Conservation (phyloP, 2,113 vertebrate genomes). For the Bolborhynchus lineola region DNA sequence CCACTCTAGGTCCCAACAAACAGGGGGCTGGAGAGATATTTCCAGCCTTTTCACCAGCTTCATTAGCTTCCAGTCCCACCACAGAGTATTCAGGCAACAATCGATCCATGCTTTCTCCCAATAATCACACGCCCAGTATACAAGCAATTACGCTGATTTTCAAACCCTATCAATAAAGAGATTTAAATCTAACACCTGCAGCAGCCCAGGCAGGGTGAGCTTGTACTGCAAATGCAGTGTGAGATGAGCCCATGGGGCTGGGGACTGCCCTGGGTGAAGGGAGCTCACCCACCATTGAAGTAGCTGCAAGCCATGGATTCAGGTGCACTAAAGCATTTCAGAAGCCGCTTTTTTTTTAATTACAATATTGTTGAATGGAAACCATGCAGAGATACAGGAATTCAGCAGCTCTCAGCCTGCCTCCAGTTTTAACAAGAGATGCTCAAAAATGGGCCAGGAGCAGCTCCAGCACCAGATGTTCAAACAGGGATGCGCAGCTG, state of each 20-base stretch:
- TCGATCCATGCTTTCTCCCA: neutral
- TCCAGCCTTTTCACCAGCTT: neutral
- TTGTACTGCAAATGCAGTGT: rapidly evolving
- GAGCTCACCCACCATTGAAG: rapidly evolving
- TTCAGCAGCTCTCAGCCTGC: neutral
- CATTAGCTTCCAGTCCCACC: neutral
- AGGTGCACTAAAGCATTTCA: neutral
- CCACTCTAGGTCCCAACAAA: rapidly evolving
- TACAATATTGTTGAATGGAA: neutral
- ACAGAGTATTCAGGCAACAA: neutral
- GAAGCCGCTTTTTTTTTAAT: neutral
- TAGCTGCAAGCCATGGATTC: rapidly evolving
- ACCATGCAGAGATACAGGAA: neutral
- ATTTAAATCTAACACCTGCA: neutral
- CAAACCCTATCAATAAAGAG: neutral
- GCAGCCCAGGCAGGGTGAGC: neutral
- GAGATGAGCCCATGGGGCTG: rapidly evolving
- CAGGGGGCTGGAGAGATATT: neutral
- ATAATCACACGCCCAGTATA: neutral
- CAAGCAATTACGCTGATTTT: neutral
- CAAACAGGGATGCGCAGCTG: neutral
- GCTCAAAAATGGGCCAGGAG: neutral
- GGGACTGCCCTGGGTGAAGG: rapidly evolving
- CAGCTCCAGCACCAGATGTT: neutral
- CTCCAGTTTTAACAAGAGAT: neutral